Evolutionary conservation across 2,888 invertebrate species (phyloP), one percentile per base, ranked within the genome.

Genomic region (Napeogenes inachia): DNA sequence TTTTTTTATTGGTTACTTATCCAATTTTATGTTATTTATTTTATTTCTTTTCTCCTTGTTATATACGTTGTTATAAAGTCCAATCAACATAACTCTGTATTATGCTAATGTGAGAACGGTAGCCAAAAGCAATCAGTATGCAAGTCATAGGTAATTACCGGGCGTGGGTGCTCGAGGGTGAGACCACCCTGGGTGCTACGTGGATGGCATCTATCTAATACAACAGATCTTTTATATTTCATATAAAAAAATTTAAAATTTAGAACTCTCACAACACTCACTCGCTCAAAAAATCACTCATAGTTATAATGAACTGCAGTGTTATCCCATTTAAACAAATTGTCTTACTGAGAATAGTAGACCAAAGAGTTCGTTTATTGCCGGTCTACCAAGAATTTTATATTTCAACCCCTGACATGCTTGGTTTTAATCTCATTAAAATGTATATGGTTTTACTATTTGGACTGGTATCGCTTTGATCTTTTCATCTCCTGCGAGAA

Each of bases 111-210:
- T 50, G 21, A 4, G 50, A 30, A 50, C 50, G 50, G 50, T 50
- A 50, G 50, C 50, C 50, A 50, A 50, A 50, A 50, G 50, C 56
- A 56, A 64, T 82, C 75, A 67, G 75, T 81, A 87, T 87, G 81
- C 86, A 70, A 75, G 77, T 78, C 85, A 81, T 75, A 78, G 76
- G 75, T 82, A 83, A 85, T 86, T 84, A 86, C 76, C 68, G 64
- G 68, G 65, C 46, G 66, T 21, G 50, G 30, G 70, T 66, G 66
- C 70, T 75, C 73, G 74, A 73, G 76, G 74, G 75, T 77, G 75
- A 72, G 74, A 75, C 73, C 74, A 77, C 73, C 73, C 74, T 78
- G 78, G 75, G 60, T 59, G 21, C 4, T 12, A 50, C 50, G 50
- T 50, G n/a, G 50, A 30, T 30, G 8, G 50, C 50, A 10, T 50